phyloP scores from a whole-genome alignment of 1,140 invertebrate genomes.

The Apis cerana region DNA sequence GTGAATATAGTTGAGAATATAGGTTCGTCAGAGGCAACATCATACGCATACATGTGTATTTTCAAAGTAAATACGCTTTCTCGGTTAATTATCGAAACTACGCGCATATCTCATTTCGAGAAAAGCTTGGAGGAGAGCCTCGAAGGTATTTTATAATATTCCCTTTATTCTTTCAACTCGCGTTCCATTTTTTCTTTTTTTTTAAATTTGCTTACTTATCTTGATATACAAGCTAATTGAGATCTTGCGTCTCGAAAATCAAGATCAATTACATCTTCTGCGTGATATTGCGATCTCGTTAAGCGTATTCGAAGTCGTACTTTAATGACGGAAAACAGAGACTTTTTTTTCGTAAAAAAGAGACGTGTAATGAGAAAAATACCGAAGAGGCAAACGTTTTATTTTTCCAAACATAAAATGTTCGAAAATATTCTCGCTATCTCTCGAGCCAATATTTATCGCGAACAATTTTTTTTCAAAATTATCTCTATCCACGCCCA shows the following conservation, averaged over 20 bases:
- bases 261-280: slow-evolving; percentile 39
- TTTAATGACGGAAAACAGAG: not conserved
- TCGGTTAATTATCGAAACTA: not conserved
- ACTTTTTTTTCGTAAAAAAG: not conserved
- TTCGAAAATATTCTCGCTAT: not conserved
- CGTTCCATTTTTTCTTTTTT: not conserved
- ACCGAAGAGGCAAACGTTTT: not conserved
- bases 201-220: not conserved
- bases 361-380: not conserved
- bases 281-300: slow-evolving; percentile 37
- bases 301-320: slow-evolving; percentile 8
- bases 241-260: slow-evolving; percentile 1
- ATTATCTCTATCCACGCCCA: not conserved
- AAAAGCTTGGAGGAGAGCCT: not conserved
- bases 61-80: slow-evolving; percentile 4
- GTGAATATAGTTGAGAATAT: not conserved
- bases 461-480: not conserved
- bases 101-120: not conserved
- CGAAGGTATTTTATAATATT: not conserved
- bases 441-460: not conserved
- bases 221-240: not conserved
- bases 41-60: not conserved
- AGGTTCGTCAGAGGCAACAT: not conserved
- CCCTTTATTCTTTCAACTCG: not conserved
- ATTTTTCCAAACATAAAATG: too few species aligned